Evolutionary conservation across 1,140 invertebrate species (phyloP), one percentile per base, ranked within the genome.

Genomic region (Littorina saxatilis): DNA sequence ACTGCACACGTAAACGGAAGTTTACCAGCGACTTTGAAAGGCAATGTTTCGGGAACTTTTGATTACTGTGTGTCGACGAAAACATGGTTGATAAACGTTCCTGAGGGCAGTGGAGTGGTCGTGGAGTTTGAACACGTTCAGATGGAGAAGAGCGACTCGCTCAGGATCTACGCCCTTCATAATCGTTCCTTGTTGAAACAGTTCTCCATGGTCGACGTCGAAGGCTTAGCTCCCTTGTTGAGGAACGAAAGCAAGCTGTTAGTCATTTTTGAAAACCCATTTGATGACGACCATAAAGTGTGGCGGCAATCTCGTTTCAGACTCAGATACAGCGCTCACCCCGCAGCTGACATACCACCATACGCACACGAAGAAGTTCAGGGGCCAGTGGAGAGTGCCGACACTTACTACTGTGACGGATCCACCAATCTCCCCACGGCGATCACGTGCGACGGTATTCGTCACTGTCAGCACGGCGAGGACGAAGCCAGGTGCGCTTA

Each of bases 381-480:
- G 4, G 17, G 5, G 9, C 61, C 61, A 63, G 17, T 2, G 61
- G 61, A 63, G 35, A 63, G 61, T 17, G 2, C 7, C n/a, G 35
- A 32, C 35, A 32, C 27, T 5, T 63, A 63, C 17, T 32, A 2
- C 61, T 63, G 61, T 32, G 1, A 2, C 29, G 61, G 61, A 9
- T 32, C 35, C 17, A 32, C 61, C 29, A 9, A n/a, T 9, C 29
- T 74, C 23, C 72, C 72, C 5, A 0, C 20, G 50, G 72, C 47
- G 5, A 50, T 74, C 11, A 5, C 11, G 50, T 76, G 74, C 29
- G 74, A 76, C 37, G 47, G 40, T 43, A 58, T 76, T 13, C 47
- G 47, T 3, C 74, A 76, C n/a, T 76, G 74, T 23, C 1, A 50
- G 27, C 40, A 35, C 7, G 74, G 74, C 4, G 74, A 76, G 58